phyloP scores from a whole-genome alignment of 1,140 invertebrate species.

The Hermatobates lingyangjiaoensis region DNA sequence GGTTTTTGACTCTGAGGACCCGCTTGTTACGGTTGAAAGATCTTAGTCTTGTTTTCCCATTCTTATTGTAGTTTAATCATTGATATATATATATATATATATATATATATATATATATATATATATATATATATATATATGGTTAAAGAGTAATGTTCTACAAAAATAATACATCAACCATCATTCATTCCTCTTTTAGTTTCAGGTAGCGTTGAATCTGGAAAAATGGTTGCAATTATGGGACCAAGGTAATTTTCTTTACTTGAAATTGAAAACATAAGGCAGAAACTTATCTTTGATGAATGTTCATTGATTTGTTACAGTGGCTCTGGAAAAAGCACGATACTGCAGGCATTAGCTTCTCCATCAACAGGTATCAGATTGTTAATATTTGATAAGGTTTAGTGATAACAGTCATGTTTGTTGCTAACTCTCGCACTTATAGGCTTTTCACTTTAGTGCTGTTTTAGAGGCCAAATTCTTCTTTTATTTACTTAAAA shows the following conservation, averaged over 20 bases:
- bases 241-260: slow-evolving; percentile 50
- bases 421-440: neutral
- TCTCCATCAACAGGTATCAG: neutral
- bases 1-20: too few relatives aligned
- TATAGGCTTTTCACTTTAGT: neutral
- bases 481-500: neutral
- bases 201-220: slow-evolving; percentile 55
- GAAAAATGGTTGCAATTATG: slow-evolving; percentile 73
- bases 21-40: too few relatives aligned
- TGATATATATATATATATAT: too few relatives aligned
- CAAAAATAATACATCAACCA: too few relatives aligned
- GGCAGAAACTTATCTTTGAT: neutral
- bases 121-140: too few relatives aligned
- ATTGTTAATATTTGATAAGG: neutral
- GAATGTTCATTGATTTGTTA: slow-evolving; percentile 19
- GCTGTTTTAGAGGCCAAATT: neutral
- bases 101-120: too few relatives aligned
- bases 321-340: slow-evolving; percentile 60
- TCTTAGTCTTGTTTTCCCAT: too few relatives aligned
- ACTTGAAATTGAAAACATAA: neutral
- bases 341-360: slow-evolving; percentile 6
- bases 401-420: too few relatives aligned
- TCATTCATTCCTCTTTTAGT: too few relatives aligned
- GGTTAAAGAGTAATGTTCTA: too few relatives aligned
- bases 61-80: too few relatives aligned